Conservation (phyloP, 2,888 invertebrate genomes). For the Microctonus hyperodae region DNA sequence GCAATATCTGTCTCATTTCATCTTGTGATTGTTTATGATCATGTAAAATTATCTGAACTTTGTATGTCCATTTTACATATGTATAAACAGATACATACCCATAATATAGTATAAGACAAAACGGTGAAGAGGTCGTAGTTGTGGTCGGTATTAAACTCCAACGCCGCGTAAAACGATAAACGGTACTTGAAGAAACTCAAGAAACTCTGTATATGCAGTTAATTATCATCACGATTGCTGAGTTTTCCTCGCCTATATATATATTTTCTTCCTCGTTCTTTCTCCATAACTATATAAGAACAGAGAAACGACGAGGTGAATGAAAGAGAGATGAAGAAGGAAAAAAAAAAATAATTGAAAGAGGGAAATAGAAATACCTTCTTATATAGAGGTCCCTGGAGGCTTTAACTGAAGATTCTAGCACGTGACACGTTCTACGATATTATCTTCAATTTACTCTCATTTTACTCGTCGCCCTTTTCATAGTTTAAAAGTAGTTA, state of each 20-base stretch:
- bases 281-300: background rate
- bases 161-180: conserved; percentile 22
- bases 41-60: background rate
- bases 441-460: conserved; percentile 26
- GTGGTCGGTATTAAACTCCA: conserved; percentile 15
- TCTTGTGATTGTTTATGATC: background rate
- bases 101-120: background rate
- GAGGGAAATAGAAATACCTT: background rate
- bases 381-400: background rate
- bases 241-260: conserved; percentile 9
- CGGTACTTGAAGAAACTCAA: conserved; percentile 24
- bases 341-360: background rate
- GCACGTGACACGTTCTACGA: conserved; percentile 27
- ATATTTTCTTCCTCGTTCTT: background rate
- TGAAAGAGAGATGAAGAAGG: background rate
- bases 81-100: background rate
- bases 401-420: conserved; percentile 4
- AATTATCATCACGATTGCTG: conserved; percentile 21
- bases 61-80: background rate
- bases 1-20: background rate
- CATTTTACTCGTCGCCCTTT: conserved; percentile 1
- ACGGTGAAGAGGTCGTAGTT: conserved; percentile 9
- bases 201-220: conserved; percentile 14
- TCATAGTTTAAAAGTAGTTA: background rate
- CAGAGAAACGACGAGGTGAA: background rate